Conservation (phyloP, 2,888 invertebrate species). For the Trachelus tabidus region DNA sequence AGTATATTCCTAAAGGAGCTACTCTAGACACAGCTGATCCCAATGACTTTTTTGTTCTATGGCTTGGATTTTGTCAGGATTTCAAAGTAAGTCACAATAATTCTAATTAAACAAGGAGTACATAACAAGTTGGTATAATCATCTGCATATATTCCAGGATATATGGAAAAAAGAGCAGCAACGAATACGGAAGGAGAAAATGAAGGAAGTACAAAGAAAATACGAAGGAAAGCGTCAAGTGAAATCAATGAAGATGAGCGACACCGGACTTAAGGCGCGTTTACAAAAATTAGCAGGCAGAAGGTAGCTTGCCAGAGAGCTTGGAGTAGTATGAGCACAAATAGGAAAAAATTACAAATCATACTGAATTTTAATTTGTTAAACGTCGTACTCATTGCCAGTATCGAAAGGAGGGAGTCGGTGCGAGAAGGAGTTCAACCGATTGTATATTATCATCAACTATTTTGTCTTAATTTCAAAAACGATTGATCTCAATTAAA, state of each 20-base stretch:
- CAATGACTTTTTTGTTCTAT: constrained; percentile 89
- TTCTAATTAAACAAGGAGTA: too few species aligned
- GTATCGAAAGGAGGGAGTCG: too few species aligned
- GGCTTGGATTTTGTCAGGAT: constrained; percentile 91
- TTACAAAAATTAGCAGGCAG: constrained; percentile 70
- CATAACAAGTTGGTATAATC: too few species aligned
- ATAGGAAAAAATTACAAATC: constrained; percentile 2
- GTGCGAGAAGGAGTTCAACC: too few species aligned
- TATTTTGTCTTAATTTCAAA: background rate
- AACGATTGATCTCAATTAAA: background rate
- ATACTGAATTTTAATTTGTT: constrained; percentile 1
- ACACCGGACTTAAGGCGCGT: constrained; percentile 76
- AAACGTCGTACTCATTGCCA: too few species aligned
- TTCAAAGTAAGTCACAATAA: constrained; percentile 73
- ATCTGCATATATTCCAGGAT: constrained; percentile 65
- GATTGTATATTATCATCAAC: background rate
- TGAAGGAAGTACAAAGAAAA: constrained; percentile 47
- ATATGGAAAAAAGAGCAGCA: constrained; percentile 94
- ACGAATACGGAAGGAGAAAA: constrained; percentile 78
- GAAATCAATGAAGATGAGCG: constrained; percentile 66
- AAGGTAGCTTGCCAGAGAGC: constrained; percentile 20
- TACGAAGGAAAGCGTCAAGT: constrained; percentile 42
- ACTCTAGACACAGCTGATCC: constrained; percentile 75
- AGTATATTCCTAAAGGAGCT: constrained; percentile 84
- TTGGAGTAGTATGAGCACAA: background rate